Base-by-base conservation (phyloP, 2,113 vertebrate genomes). In the Cyprinodon tularosa region DNA sequence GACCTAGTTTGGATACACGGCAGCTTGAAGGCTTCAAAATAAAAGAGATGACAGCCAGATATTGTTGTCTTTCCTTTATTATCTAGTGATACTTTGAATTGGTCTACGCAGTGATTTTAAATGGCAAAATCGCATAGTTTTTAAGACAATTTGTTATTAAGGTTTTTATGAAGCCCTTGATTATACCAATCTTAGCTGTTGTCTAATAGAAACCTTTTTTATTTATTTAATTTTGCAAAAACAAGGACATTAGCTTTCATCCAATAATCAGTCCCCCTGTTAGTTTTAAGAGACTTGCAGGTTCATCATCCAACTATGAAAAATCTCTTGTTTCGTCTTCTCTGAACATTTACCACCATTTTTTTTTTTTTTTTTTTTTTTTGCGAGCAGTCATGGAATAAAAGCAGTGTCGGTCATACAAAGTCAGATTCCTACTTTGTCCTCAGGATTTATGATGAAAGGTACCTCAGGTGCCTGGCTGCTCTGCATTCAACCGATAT, bases 1-100 rank as follows among this genome's bases (percentile, higher is more conserved):
- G 86, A 88, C 88, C 90, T 91, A 88, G 88, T 90, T 91, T 88
- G 78, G 71, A 82, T 42, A 66, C 29, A 15, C 62, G 84, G 85
- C 78, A 50, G 74, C 36, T 72, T 74, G 81, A 65, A 65, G 75
- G 71, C 50, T 20, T 57, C 17, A 57, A 57, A 57, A 15, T 45
- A 7, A 57, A 57, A 57, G 3, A n/a, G n/a, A 4, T 57, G 50
- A 53, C 15, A 17, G 13, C 15, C 17, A 57, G 3, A 7, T 20
- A 20, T 10, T 11, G 2, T 45, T 45, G 9, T 45, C 44, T 45
- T 45, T 45, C 12, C 44, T 29, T 29, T 29, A 29, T 29, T 29
- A 29, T 29, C 29, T 29, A 29, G 29, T 29, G 29, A 29, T 29
- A 29, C 29, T 29, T 29, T 29, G 29, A 29, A 29, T 29, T 29